phyloP scores from a whole-genome alignment of 2,888 invertebrate species.

The Nomada ruficornis region DNA sequence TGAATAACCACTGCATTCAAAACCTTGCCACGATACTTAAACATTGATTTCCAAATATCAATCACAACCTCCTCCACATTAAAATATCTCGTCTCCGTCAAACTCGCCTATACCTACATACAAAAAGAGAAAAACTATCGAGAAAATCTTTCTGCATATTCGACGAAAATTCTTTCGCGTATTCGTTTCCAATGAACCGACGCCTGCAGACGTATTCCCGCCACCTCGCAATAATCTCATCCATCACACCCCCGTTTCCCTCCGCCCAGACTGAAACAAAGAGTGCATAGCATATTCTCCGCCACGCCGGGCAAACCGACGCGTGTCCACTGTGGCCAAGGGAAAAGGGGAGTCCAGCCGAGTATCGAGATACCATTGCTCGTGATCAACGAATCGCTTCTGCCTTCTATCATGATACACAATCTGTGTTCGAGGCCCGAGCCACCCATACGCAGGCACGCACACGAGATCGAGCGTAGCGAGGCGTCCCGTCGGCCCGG shows the following conservation, averaged over 20 bases:
- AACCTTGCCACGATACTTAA: too few species aligned
- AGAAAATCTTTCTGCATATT: too few species aligned
- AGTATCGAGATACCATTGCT: slow-evolving; percentile 13
- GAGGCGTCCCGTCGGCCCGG: slow-evolving; percentile 27
- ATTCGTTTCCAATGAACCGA: too few species aligned
- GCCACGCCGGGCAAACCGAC: not conserved
- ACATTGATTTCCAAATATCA: too few species aligned
- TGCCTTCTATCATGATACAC: slow-evolving; percentile 31
- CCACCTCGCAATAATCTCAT: not conserved
- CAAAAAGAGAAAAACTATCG: too few species aligned
- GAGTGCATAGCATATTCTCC: not conserved
- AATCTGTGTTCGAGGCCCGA: slow-evolving; percentile 26
- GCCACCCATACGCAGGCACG: not conserved
- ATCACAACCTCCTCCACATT: too few species aligned
- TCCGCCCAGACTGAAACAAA: too few species aligned
- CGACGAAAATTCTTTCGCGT: too few species aligned
- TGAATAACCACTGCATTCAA: too few species aligned
- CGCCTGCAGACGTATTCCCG: too few species aligned
- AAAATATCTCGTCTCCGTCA: too few species aligned
- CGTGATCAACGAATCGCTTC: slow-evolving; percentile 44
- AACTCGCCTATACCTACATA: too few species aligned
- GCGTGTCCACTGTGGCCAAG: not conserved
- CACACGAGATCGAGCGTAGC: slow-evolving; percentile 2
- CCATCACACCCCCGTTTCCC: not conserved
- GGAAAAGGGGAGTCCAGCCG: not conserved